Conservation (phyloP, 2,888 invertebrate genomes). For the Thecocarcelia acutangulata region DNA sequence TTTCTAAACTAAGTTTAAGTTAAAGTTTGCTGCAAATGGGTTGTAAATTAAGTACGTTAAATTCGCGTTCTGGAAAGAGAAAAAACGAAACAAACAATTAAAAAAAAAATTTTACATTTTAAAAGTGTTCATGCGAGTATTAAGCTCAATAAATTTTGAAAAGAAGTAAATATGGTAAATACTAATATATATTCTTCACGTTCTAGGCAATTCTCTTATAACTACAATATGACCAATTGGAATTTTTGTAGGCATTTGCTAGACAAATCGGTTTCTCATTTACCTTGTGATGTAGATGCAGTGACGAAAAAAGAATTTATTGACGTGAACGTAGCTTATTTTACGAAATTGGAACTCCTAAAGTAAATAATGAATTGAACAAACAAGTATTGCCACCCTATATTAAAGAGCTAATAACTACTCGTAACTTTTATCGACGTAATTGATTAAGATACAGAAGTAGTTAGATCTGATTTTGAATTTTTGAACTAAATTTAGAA, state of each 20-base stretch:
- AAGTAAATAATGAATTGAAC: too few species aligned
- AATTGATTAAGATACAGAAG: too few species aligned
- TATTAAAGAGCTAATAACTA: too few species aligned
- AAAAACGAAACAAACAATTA: conserved; percentile 39
- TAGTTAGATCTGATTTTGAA: too few species aligned
- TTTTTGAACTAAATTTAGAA: too few species aligned
- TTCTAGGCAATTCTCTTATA: too few species aligned
- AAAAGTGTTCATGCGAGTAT: neutral
- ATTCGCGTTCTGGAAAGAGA: conserved; percentile 71
- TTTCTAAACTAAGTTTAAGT: conserved; percentile 30
- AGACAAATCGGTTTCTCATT: conserved; percentile 3
- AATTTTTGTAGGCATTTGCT: neutral
- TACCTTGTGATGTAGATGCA: neutral
- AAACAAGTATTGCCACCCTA: too few species aligned
- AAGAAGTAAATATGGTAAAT: too few species aligned
- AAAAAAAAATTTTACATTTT: conserved; percentile 27
- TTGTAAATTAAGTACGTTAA: conserved; percentile 65
- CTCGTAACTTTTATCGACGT: too few species aligned
- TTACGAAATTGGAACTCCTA: too few species aligned
- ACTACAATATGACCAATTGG: too few species aligned
- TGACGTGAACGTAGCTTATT: neutral
- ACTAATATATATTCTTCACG: neutral
- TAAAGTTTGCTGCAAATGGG: conserved; percentile 39
- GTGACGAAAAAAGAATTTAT: neutral
- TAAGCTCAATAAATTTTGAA: too few species aligned